Conservation (phyloP, 2,888 invertebrate species). For the Nasonovia ribisnigri region DNA sequence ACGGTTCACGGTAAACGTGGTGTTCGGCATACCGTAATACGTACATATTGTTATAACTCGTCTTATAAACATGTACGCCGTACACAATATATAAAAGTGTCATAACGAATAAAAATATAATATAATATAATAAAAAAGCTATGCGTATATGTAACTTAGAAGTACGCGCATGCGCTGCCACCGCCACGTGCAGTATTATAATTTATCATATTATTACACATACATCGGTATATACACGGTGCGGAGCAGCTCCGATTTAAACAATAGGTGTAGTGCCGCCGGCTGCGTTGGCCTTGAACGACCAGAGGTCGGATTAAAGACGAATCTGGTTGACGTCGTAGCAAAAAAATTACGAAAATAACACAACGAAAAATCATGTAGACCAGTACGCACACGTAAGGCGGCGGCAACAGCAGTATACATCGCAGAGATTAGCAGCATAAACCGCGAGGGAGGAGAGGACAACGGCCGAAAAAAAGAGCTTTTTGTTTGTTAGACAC, state of each 20-base stretch:
- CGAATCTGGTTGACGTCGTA: slow-evolving; percentile 52
- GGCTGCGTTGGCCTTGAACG: slow-evolving; percentile 60
- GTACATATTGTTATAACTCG: slow-evolving; percentile 19
- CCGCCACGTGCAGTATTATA: background rate
- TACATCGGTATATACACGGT: background rate
- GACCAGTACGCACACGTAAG: background rate
- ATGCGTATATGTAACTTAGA: background rate
- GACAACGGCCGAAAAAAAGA: slow-evolving; percentile 58
- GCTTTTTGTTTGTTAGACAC: slow-evolving; percentile 59
- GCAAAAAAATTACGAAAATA: background rate
- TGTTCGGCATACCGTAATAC: slow-evolving; percentile 18
- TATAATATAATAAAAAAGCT: background rate
- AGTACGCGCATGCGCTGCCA: background rate
- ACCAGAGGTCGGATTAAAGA: slow-evolving; percentile 62
- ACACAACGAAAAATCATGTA: background rate
- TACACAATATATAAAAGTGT: background rate
- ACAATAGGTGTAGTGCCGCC: slow-evolving; percentile 55
- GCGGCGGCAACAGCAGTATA: background rate
- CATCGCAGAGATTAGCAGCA: slow-evolving; percentile 44
- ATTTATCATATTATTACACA: background rate
- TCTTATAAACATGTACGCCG: background rate
- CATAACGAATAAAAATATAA: background rate
- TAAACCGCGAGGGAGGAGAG: slow-evolving; percentile 19
- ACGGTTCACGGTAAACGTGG: slow-evolving; percentile 22
- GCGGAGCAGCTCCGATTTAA: slow-evolving; percentile 50